A percentile compares a stretch with the other conserved stretches of the same genome.
These are phyloP conservation scores for Oedothorax gibbosus DNA, from an alignment of 1,140 invertebrate species.

Conservation along the genomic window DNA sequence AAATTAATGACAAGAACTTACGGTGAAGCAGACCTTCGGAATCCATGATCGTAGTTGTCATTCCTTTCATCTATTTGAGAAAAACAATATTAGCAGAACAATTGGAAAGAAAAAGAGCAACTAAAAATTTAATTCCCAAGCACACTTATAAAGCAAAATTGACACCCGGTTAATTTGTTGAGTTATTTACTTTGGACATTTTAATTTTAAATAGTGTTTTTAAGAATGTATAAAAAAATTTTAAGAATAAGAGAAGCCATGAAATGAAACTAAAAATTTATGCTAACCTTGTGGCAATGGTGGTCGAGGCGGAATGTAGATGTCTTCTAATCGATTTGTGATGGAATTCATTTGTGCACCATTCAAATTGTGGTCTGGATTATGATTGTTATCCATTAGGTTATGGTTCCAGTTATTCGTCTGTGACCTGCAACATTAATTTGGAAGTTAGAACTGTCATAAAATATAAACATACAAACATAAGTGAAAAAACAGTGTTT, in stretches of 20 bases:
- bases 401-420: slow-evolving; percentile 36
- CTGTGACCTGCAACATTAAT: slow-evolving; percentile 33
- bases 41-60: slow-evolving; percentile 44
- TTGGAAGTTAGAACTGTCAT: background rate
- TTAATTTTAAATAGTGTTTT: no score
- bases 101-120: background rate
- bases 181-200: no score
- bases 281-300: slow-evolving; percentile 53
- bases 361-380: slow-evolving; percentile 13
- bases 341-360: slow-evolving; percentile 9
- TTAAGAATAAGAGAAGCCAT: background rate
- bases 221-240: no score
- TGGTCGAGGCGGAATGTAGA: slow-evolving; percentile 43
- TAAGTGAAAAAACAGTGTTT: no score
- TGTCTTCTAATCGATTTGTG: slow-evolving; percentile 30
- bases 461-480: background rate
- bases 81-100: background rate
- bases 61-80: slow-evolving; percentile 17
- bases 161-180: no score
- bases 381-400: slow-evolving; percentile 19
- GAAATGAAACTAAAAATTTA: background rate
- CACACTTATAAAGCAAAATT: no score
- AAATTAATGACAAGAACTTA: slow-evolving; percentile 10
- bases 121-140: background rate
- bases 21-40: slow-evolving; percentile 30